Percentiles rank a stretch among this genome's conserved stretches.
phyloP scores from a whole-genome alignment of 2,797 vertebrate genomes.

The Hyperoplus immaculatus region DNA sequence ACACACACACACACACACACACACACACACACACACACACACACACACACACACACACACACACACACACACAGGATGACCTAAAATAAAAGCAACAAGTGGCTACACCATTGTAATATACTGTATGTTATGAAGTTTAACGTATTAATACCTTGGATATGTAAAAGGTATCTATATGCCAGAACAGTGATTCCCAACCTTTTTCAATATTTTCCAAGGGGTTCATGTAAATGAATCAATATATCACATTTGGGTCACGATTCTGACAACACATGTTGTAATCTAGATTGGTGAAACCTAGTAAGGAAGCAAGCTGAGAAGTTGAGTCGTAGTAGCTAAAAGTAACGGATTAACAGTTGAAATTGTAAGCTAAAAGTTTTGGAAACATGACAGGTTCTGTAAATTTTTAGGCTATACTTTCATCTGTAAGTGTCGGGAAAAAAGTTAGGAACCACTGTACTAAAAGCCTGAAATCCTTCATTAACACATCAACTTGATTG shows the following conservation, averaged over 20 bases:
- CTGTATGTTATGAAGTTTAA: not conserved
- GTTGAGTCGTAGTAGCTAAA: not conserved
- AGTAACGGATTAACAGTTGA: not conserved
- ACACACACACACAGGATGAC: not conserved
- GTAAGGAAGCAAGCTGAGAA: not conserved
- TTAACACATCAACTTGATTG: not conserved
- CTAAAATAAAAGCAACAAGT: not conserved
- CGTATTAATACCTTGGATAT: not conserved
- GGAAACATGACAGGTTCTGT: not conserved
- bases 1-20: not conserved
- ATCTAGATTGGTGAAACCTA: not conserved
- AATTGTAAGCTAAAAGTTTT: not conserved
- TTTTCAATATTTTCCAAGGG: not conserved
- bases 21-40: not conserved
- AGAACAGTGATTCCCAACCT: not conserved
- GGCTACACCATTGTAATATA: slow-evolving; percentile 2
- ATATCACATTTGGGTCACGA: not conserved
- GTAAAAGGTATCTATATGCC: not conserved
- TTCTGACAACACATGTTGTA: not conserved
- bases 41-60: not conserved
- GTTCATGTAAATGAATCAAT: not conserved
- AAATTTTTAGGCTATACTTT: not conserved
- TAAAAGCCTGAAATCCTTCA: not conserved
- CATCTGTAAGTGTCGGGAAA: not conserved
- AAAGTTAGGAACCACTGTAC: not conserved